Base-by-base conservation (phyloP, 1,140 invertebrate species). In the Ylistrum balloti region DNA sequence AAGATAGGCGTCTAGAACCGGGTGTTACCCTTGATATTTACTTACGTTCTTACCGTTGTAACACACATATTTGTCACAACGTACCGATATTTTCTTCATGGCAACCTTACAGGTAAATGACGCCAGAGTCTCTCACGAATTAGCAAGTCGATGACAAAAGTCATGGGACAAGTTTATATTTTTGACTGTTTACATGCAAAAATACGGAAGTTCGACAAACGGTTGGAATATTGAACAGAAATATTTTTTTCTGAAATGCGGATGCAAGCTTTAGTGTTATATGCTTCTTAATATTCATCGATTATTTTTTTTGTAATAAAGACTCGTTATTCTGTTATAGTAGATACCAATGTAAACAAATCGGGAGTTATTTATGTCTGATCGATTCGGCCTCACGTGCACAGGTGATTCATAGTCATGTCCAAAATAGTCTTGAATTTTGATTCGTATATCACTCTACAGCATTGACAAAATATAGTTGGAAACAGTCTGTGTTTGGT, bases 41-140 rank as follows among this genome's bases (percentile, higher is more conserved):
- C 28, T 74, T 5, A 74, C 45, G 56, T 28, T 74, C 56, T 74
- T 22, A 28, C 56, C n/a, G 13, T 28, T 74, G 28, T 74, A 28
- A 28, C 56, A n/a, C 22, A 74, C 2, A 28, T 74, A 28, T 28
- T 74, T 74, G 22, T 22, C 56, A 74, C 22, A 74, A 1, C 56
- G 56, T 74, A 74, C 7, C 56, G 0, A 74, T 74, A 74, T 1
- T 74, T 74, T n/a, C 22, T 74, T 74, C 56, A 74, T 74, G 56
- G 56, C 56, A 74, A 74, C 56, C 56, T 74, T 74, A 74, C 56
- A 74, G 56, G 56, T 74, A 74, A 74, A 74, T 74, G 15, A 74
- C 56, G 56, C 56, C 56, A 74, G 3, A 74, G 28, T 74, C 22
- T 28, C 0, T 74, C 56, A 74, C n/a, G 17, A 74, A 28, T 74